Evolutionary conservation across 2,113 vertebrate genomes (phyloP).

Genomic region (Lepisosteus osseus): DNA sequence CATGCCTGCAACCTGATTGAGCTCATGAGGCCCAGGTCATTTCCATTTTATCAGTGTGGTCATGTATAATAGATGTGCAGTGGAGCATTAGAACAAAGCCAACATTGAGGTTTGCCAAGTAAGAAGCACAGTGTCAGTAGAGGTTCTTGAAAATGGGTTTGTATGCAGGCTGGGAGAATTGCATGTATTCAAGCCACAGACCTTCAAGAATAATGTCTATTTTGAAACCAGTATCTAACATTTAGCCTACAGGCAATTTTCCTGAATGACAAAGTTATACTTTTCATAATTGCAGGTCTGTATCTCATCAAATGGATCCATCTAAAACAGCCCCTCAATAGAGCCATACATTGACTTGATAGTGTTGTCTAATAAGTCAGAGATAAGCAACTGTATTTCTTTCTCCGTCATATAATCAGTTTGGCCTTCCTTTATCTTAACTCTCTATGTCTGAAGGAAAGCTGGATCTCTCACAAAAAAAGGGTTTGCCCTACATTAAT

Average conservation of each 20-base stretch:
- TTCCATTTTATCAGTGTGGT: slow-evolving; percentile 11
- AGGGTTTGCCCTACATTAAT: slow-evolving; percentile 43
- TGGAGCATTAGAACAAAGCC: too few relatives aligned
- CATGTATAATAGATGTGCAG: too few relatives aligned
- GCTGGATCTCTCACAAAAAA: slow-evolving; percentile 20
- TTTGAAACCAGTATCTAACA: too few relatives aligned
- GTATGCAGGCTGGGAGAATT: too few relatives aligned
- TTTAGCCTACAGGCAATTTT: too few relatives aligned
- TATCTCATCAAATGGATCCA: slow-evolving; percentile 14
- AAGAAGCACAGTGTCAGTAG: too few relatives aligned
- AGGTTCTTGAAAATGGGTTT: too few relatives aligned
- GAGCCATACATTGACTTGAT: slow-evolving; percentile 20
- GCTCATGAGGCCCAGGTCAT: slow-evolving; percentile 16
- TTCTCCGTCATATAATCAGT: background rate
- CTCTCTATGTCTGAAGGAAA: slow-evolving; percentile 17
- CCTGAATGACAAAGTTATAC: background rate
- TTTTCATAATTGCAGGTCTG: too few relatives aligned
- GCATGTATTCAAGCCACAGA: too few relatives aligned
- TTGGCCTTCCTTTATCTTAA: slow-evolving; percentile 8
- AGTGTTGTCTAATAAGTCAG: background rate
- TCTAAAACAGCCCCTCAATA: slow-evolving; percentile 15
- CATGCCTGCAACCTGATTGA: slow-evolving; percentile 28
- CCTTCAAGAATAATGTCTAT: too few relatives aligned
- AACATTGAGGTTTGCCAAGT: too few relatives aligned
- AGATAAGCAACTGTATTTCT: slow-evolving; percentile 1